Evolutionary conservation across 2,888 invertebrate species (phyloP).

Genomic region (Drosophila antonietae): DNA sequence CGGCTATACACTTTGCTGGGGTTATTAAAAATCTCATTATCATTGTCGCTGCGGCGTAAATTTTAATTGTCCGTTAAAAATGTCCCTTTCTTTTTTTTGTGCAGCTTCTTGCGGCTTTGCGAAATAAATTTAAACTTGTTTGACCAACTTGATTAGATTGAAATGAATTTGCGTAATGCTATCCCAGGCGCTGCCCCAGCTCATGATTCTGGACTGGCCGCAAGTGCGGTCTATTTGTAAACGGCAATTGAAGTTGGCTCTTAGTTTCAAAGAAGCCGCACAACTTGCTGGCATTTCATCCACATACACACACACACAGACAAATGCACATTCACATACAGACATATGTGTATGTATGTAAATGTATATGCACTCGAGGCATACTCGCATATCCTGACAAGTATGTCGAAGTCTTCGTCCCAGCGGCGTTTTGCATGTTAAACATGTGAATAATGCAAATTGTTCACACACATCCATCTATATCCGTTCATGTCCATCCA

Average conservation of each 20-base stretch:
- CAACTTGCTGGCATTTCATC: constrained; percentile 29
- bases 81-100: constrained; percentile 59
- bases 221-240: constrained; percentile 41
- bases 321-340: not conserved
- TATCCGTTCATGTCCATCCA: constrained; percentile 55
- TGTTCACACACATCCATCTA: constrained; percentile 59
- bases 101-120: constrained; percentile 48
- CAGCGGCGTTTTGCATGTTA: constrained; percentile 75
- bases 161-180: constrained; percentile 74
- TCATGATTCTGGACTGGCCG: not conserved
- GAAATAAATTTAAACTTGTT: constrained; percentile 78
- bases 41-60: constrained; percentile 80
- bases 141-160: constrained; percentile 77
- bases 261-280: constrained; percentile 36
- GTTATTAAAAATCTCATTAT: constrained; percentile 80
- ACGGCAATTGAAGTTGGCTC: constrained; percentile 32
- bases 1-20: constrained; percentile 58
- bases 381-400: constrained; percentile 30
- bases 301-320: not conserved
- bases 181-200: not conserved
- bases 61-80: constrained; percentile 79
- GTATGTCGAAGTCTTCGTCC: constrained; percentile 50
- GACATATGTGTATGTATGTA: not conserved
- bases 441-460: constrained; percentile 78
- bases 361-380: constrained; percentile 3